Conservation (phyloP, 2,797 vertebrate genomes). For the Sarcophilus harrisii region DNA sequence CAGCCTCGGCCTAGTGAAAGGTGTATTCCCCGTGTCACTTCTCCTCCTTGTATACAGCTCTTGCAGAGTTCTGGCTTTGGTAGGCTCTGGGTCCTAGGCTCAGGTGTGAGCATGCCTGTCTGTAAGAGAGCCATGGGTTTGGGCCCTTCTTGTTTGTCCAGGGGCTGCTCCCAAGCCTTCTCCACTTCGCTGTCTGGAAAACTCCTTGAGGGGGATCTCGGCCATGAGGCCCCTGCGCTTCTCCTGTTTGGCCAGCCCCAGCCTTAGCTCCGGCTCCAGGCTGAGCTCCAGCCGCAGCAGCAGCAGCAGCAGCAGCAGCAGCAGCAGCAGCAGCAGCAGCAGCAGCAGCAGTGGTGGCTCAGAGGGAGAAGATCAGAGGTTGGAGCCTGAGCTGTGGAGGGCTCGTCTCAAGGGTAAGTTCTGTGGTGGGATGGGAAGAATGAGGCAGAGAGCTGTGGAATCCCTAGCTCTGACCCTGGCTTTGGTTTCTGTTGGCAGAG, state of each 20-base stretch:
- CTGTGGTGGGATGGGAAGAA: background rate
- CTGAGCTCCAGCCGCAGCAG: conserved; percentile 43
- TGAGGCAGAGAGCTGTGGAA: no score
- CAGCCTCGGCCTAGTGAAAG: background rate
- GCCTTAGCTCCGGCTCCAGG: conserved; percentile 25
- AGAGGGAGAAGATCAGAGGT: conserved; percentile 67
- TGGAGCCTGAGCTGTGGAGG: conserved; percentile 56
- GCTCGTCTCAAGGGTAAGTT: conserved; percentile 56
- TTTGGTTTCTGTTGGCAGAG: conserved; percentile 54
- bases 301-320: conserved; percentile 53
- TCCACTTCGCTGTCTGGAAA: conserved; percentile 73
- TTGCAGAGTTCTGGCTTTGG: background rate
- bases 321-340: conserved; percentile 55
- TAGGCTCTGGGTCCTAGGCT: background rate
- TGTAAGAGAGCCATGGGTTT: background rate
- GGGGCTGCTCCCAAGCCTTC: conserved; percentile 47
- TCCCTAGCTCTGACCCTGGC: background rate
- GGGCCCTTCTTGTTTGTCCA: background rate
- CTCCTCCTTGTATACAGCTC: no score
- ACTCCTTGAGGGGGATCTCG: conserved; percentile 70
- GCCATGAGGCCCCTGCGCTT: conserved; percentile 50
- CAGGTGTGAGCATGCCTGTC: background rate
- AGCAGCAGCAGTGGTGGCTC: conserved; percentile 66
- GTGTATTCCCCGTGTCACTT: background rate
- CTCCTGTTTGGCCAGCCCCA: background rate